These are phyloP conservation scores for Falco columbarius DNA, from an alignment of 2,797 vertebrate genomes.

Conservation along the genomic window DNA sequence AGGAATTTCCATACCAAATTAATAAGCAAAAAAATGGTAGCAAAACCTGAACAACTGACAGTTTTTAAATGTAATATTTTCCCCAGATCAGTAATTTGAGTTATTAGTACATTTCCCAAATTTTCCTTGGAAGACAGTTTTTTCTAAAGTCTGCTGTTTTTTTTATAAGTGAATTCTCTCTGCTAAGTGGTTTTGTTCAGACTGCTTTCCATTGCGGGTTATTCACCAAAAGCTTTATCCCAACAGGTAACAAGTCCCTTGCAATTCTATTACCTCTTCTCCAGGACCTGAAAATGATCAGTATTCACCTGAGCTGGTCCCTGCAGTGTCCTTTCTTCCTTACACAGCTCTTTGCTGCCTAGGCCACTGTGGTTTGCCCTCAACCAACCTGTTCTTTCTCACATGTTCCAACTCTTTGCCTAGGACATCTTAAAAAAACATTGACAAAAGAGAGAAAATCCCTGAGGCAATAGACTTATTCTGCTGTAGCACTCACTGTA, in stretches of 20 bases:
- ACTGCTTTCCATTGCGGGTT: background rate
- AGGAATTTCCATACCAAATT: background rate
- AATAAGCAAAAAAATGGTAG: background rate
- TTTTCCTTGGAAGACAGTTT: background rate
- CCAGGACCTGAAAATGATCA: background rate
- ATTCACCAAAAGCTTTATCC: background rate
- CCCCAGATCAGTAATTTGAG: background rate
- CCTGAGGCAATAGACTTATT: background rate
- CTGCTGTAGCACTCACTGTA: background rate
- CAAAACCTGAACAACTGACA: rapidly evolving
- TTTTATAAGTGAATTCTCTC: background rate
- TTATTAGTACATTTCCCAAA: background rate
- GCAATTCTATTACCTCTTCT: background rate
- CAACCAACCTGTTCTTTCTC: background rate
- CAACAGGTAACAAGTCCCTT: background rate
- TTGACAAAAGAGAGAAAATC: background rate
- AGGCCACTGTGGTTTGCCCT: background rate
- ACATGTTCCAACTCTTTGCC: background rate
- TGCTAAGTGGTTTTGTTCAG: background rate
- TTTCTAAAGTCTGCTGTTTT: background rate
- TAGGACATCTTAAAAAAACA: background rate
- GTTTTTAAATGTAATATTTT: background rate
- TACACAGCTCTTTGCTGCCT: background rate
- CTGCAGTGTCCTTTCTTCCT: background rate
- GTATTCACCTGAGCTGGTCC: background rate